phyloP scores from a whole-genome alignment of 2,888 invertebrate genomes.

The Bimastos eiseni region DNA sequence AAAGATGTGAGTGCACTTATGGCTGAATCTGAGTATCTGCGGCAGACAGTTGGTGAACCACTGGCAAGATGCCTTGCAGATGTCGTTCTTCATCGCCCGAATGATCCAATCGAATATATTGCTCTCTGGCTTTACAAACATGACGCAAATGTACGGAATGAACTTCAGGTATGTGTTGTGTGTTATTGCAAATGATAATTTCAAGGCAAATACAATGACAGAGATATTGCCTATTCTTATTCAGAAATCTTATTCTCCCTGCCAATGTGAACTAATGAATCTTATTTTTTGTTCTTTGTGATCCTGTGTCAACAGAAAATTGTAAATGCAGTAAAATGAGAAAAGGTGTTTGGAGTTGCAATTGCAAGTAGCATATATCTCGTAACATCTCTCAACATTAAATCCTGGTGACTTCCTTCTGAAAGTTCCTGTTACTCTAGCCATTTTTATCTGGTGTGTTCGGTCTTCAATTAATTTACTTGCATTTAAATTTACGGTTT shows the following conservation, averaged over 20 bases:
- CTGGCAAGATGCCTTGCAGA: conserved; percentile 54
- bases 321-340: neutral
- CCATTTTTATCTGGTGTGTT: neutral
- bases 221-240: neutral
- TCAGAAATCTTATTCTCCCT: neutral
- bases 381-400: neutral
- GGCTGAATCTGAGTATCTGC: conserved; percentile 59
- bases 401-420: neutral
- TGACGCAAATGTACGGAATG: conserved; percentile 50
- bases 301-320: neutral
- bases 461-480: neutral
- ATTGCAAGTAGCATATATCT: too few relatives aligned
- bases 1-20: neutral
- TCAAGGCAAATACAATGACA: neutral
- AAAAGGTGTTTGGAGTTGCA: neutral
- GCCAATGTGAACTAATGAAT: neutral
- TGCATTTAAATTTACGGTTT: neutral
- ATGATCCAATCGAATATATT: conserved; percentile 60
- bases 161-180: neutral
- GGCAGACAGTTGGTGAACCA: conserved; percentile 51
- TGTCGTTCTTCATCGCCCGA: conserved; percentile 57
- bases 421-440: neutral
- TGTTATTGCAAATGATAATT: neutral
- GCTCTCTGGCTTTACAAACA: conserved; percentile 59
- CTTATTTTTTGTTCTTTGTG: neutral